These are phyloP conservation scores for Uropetala carovei DNA, from an alignment of 2,888 invertebrate species.

Conservation along the genomic window DNA sequence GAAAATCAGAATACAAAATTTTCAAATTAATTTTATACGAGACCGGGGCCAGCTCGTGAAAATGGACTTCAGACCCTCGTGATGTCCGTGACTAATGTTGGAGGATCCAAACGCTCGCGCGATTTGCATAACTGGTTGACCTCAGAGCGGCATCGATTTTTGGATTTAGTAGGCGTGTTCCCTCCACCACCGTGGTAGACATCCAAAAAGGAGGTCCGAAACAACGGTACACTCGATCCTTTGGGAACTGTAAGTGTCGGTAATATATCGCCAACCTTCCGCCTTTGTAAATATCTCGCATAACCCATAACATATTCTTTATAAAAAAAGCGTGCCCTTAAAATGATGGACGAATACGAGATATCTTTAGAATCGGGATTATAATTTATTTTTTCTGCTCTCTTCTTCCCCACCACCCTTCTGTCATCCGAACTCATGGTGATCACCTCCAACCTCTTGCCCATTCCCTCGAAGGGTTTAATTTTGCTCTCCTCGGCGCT, in stretches of 20 bases:
- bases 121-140: slow-evolving; percentile 55
- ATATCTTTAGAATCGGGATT: too few relatives aligned
- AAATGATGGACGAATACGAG: too few relatives aligned
- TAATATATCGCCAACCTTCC: slow-evolving; percentile 22
- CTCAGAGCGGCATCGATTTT: neutral
- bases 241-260: neutral
- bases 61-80: neutral
- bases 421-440: neutral
- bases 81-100: slow-evolving; percentile 35
- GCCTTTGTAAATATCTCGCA: neutral
- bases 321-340: too few relatives aligned
- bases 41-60: neutral
- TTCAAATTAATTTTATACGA: neutral
- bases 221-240: slow-evolving; percentile 14
- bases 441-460: neutral
- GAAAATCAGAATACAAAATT: neutral
- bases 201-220: slow-evolving; percentile 20
- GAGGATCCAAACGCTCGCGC: neutral
- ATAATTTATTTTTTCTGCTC: neutral
- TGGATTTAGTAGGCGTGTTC: slow-evolving; percentile 45
- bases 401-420: neutral
- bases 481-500: neutral
- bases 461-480: neutral
- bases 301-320: too few relatives aligned
- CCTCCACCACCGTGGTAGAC: neutral